These are phyloP conservation scores for Pelochelys cantorii DNA, from an alignment of 2,797 vertebrate species.

Conservation along the genomic window DNA sequence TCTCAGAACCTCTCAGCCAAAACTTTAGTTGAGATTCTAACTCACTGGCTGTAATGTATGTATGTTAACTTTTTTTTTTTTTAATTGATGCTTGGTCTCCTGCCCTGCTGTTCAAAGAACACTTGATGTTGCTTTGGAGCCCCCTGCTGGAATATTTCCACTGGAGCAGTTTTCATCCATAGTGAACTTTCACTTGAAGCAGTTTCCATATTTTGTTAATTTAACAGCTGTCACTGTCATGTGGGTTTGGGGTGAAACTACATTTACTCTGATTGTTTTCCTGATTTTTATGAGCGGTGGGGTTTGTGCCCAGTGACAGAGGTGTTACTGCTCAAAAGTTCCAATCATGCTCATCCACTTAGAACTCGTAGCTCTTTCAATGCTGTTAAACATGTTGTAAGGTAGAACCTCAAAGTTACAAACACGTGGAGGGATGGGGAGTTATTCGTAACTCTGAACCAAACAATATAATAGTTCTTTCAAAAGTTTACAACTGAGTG, in stretches of 20 bases:
- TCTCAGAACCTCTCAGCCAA: not conserved
- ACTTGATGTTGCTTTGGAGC: conserved; percentile 46
- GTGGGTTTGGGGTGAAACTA: not conserved
- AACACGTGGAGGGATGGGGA: too few species aligned
- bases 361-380: not conserved
- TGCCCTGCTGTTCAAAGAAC: not conserved
- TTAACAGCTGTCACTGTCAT: not conserved
- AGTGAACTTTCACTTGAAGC: not conserved
- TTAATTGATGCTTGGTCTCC: rapidly evolving
- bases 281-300: rapidly evolving
- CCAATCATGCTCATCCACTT: not conserved
- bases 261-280: not conserved
- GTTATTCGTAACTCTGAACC: too few species aligned
- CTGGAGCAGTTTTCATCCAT: not conserved
- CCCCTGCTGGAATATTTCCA: conserved; percentile 58
- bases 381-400: not conserved
- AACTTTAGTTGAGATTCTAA: rapidly evolving
- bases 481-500: too few species aligned
- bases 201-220: not conserved
- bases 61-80: not conserved
- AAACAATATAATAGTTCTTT: too few species aligned
- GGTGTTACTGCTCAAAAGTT: not conserved
- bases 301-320: not conserved
- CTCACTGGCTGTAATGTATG: not conserved
- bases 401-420: too few species aligned